Conservation (phyloP, 2,113 vertebrate genomes). For the Pseudorectes ferrugineus region DNA sequence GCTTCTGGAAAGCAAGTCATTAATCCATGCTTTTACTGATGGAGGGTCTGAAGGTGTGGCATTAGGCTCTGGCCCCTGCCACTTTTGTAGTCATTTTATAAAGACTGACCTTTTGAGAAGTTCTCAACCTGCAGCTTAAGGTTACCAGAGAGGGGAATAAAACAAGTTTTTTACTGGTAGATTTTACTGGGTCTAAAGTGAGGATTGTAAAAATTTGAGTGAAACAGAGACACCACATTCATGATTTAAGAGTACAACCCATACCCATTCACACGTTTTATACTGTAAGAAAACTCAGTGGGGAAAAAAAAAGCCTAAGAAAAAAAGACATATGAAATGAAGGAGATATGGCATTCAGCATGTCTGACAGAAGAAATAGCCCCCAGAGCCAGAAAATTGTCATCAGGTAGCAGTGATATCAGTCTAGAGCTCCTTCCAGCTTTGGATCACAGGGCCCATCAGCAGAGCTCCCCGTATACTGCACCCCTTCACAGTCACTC, state of each 20-base stretch:
- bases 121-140: not conserved
- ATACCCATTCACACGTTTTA: slow-evolving; percentile 31
- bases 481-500: slow-evolving; percentile 54
- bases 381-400: slow-evolving; percentile 55
- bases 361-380: slow-evolving; percentile 53
- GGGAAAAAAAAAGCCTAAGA: not conserved
- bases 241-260: slow-evolving; percentile 26
- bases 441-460: slow-evolving; percentile 50
- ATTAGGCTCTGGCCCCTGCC: not conserved
- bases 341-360: slow-evolving; percentile 19
- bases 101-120: not conserved
- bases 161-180: not conserved
- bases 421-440: slow-evolving; percentile 57
- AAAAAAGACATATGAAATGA: slow-evolving; percentile 22
- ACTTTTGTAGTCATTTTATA: not conserved
- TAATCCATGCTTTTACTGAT: not conserved
- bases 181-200: not conserved
- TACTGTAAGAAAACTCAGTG: slow-evolving; percentile 26
- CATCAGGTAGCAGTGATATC: slow-evolving; percentile 45
- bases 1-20: not conserved
- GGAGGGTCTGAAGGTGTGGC: not conserved
- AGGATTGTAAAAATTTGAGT: not conserved
- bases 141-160: not conserved
- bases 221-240: slow-evolving; percentile 26
- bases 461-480: slow-evolving; percentile 42